Conservation (phyloP, 2,113 vertebrate genomes). For the Asarcornis scutulata region DNA sequence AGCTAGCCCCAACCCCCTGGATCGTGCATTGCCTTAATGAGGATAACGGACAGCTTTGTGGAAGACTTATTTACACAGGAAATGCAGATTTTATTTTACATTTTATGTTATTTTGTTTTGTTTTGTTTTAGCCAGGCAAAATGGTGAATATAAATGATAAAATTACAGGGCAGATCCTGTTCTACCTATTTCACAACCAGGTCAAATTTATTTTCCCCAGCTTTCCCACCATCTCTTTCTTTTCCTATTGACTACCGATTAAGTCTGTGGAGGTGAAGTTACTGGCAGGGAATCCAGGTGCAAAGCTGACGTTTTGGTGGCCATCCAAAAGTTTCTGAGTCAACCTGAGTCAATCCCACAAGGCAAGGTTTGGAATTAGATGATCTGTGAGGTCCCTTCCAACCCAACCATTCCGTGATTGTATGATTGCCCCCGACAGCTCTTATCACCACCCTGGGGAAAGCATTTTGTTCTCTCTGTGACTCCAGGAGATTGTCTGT, state of each 20-base stretch:
- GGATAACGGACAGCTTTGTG: too few species aligned
- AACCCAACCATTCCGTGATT: too few species aligned
- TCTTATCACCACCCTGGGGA: rapidly evolving
- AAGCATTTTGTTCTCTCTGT: not conserved
- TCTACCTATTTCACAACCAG: not conserved
- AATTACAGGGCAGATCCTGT: not conserved
- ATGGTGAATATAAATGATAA: not conserved
- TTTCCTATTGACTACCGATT: not conserved
- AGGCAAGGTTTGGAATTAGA: too few species aligned
- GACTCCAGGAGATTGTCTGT: not conserved
- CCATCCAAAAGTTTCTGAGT: not conserved
- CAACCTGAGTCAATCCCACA: too few species aligned
- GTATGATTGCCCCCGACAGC: not conserved
- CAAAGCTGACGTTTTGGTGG: not conserved
- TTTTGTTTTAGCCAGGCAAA: not conserved
- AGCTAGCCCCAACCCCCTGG: not conserved
- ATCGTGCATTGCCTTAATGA: rapidly evolving
- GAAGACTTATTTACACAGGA: not conserved
- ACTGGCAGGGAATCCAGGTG: not conserved
- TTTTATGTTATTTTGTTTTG: too few species aligned
- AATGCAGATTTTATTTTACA: not conserved
- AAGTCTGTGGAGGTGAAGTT: not conserved
- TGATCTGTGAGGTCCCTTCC: too few species aligned
- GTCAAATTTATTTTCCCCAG: not conserved
- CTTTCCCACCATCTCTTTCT: not conserved